A percentile compares a stretch with the other conserved stretches of the same genome.
Evolutionary conservation across 2,888 invertebrate genomes (phyloP).

Genomic region (Lysandra coridon): DNA sequence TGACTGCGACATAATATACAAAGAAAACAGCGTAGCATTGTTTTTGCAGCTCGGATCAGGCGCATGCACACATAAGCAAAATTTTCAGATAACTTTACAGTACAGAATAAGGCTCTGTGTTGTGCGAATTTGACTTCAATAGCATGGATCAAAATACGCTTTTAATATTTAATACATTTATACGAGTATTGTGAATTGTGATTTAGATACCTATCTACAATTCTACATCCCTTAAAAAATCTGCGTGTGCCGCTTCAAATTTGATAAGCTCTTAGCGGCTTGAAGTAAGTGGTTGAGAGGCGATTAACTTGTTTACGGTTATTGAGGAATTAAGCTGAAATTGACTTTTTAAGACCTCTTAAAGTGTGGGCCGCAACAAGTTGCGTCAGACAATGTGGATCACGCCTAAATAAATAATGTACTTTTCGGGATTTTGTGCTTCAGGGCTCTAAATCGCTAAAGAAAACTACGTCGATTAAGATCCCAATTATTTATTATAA

Average conservation of each 20-base stretch:
- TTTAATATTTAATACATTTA: too few species aligned
- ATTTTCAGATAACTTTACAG: too few species aligned
- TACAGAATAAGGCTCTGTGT: too few species aligned
- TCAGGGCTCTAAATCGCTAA: background rate
- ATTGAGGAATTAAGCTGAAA: constrained; percentile 1
- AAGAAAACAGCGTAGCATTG: too few species aligned
- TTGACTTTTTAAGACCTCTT: constrained; percentile 13
- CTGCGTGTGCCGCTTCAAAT: background rate
- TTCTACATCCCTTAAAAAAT: background rate
- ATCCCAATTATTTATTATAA: background rate
- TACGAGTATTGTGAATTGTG: too few species aligned
- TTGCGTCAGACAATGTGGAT: background rate
- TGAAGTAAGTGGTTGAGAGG: background rate
- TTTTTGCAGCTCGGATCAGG: too few species aligned
- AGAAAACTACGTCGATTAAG: background rate
- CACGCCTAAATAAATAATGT: background rate
- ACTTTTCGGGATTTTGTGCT: background rate
- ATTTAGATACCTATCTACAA: too few species aligned
- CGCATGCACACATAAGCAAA: too few species aligned
- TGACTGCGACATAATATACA: too few species aligned
- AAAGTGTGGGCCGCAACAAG: constrained; percentile 11
- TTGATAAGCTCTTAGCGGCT: background rate
- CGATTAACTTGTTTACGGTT: constrained; percentile 14
- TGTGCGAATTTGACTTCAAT: too few species aligned
- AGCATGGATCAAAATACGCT: too few species aligned